Evolutionary conservation across 92 coral and sea anemone species (phyloP), one percentile per base, ranked within the genome.

Genomic region (Porites divaricata): DNA sequence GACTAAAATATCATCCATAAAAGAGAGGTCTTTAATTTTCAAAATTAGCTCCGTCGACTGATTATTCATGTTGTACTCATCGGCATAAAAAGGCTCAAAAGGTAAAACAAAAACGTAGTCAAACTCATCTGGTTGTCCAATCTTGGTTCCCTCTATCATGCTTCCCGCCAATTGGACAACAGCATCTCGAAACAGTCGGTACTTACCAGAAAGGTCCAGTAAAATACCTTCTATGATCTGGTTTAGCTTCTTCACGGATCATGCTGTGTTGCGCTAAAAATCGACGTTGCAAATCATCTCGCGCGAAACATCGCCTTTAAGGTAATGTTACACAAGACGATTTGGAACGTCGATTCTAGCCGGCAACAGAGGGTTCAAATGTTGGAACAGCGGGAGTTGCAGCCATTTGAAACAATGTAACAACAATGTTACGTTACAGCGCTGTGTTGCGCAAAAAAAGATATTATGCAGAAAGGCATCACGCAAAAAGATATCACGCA

Each of bases 141-240:
- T 89, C 78, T 89, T 89, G 25, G 92, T 89, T 49, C 92, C 92
- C 2, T 89, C 92, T 6, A 41, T 63, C 92, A 89, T 89, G 48
- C 92, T 89, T 24, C 92, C 92, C 1, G 83, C 92, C 23, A 87
- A 76, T 22, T 87, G 91, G 57, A 89, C 23, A 48, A 23, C 23
- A 8, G 91, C 91, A 67, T 80, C 61, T 20, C 76, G 88, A 28
- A 88, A 88, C 73, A 88, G 25, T 49, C 89, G 83, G 83, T 88
- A 88, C 58, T 88, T 88, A 65, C 64, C 57, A 53, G 89, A 84
- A 50, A 88, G 91, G 64, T 88, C 88, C 48, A 24, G 26, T 12
- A 85, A 28, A 21, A 66, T 22, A 13, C 15, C 89, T 67, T 70
- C 78, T 2, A 85, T 50, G 19, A 85, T 85, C 1, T 67, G 77